These are phyloP conservation scores for Athrips mouffetella DNA, from an alignment of 2,888 invertebrate species.

Conservation along the genomic window DNA sequence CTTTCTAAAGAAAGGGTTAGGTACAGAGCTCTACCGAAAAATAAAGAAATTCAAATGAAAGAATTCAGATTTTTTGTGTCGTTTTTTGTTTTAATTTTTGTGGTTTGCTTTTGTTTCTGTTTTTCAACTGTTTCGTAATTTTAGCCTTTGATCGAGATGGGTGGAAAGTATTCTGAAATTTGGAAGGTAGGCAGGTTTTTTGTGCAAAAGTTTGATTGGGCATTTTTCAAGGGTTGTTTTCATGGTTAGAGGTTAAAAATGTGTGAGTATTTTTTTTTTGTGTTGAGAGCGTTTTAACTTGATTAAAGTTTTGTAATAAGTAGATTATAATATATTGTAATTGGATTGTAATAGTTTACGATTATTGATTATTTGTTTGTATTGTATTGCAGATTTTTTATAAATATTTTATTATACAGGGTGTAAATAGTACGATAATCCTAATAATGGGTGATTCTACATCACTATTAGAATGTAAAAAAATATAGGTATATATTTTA, in stretches of 20 bases:
- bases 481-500: too few relatives aligned
- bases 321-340: too few relatives aligned
- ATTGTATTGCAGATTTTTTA: too few relatives aligned
- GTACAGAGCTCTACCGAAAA: constrained; percentile 45
- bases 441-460: too few relatives aligned
- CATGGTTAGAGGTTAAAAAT: too few relatives aligned
- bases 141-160: constrained; percentile 49
- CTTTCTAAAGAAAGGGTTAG: constrained; percentile 36
- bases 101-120: constrained; percentile 33
- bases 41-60: constrained; percentile 49
- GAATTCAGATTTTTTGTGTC: constrained; percentile 50
- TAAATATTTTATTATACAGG: too few relatives aligned
- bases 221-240: constrained; percentile 3
- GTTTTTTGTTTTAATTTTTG: too few relatives aligned
- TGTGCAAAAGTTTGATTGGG: constrained; percentile 9
- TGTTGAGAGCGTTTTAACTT: too few relatives aligned
- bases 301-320: not conserved
- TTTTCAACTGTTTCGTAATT: constrained; percentile 48
- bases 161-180: constrained; percentile 15
- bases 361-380: too few relatives aligned
- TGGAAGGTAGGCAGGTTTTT: constrained; percentile 14
- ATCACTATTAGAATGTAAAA: too few relatives aligned
- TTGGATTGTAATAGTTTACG: too few relatives aligned
- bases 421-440: too few relatives aligned
- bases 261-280: not conserved